A percentile compares a stretch with the other conserved stretches of the same genome.
Evolutionary conservation across 1,140 invertebrate genomes (phyloP).

Genomic region (Temnothorax nylanderi): DNA sequence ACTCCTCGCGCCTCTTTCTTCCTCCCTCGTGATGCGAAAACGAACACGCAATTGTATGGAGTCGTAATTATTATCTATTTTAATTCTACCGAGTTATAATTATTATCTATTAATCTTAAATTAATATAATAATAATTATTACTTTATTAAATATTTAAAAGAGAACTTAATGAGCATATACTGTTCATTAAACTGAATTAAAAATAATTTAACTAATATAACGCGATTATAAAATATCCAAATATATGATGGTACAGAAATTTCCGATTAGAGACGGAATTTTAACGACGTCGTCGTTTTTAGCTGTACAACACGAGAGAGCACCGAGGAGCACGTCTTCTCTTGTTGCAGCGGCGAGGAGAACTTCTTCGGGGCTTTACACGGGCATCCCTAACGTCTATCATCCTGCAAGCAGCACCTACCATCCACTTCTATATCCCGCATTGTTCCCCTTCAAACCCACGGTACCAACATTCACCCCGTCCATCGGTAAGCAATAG

Average conservation of each 20-base stretch:
- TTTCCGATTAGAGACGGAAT: background rate
- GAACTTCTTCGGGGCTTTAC: constrained; percentile 79
- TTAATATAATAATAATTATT: background rate
- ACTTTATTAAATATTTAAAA: background rate
- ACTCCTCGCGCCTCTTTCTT: background rate
- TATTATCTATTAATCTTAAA: background rate
- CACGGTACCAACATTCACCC: constrained; percentile 79
- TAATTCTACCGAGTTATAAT: background rate
- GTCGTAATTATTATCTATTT: background rate
- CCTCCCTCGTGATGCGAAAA: background rate
- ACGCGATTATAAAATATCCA: background rate
- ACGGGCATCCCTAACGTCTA: constrained; percentile 81
- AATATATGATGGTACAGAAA: background rate
- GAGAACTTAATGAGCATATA: background rate
- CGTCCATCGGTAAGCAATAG: constrained; percentile 70
- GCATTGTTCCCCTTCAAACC: constrained; percentile 84
- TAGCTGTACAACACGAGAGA: constrained; percentile 96
- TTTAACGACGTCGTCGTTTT: constrained; percentile 50
- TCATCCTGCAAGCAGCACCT: constrained; percentile 77
- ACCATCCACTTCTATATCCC: constrained; percentile 84
- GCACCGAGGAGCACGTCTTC: constrained; percentile 89
- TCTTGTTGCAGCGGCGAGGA: constrained; percentile 82
- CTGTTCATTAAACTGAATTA: background rate
- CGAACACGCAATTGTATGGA: background rate
- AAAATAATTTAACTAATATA: background rate